Evolutionary conservation across 2,888 invertebrate species (phyloP).

Genomic region (Ceramica pisi): DNA sequence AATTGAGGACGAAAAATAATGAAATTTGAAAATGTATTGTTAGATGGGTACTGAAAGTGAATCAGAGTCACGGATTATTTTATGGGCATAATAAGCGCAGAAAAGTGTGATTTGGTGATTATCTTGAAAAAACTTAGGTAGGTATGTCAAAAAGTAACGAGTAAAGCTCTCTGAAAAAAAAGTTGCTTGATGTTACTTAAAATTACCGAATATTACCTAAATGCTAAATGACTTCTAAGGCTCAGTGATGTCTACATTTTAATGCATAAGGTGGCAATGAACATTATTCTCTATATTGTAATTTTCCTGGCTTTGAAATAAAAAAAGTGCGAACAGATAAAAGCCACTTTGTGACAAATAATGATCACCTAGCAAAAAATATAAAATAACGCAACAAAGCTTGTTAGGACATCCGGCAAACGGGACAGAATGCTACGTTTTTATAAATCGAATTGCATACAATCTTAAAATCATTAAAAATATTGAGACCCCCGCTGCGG

Average conservation of each 20-base stretch:
- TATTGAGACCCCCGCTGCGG: constrained; percentile 40
- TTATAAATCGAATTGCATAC: constrained; percentile 24
- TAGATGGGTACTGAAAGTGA: background rate
- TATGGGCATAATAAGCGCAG: background rate
- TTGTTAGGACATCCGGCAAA: constrained; percentile 46
- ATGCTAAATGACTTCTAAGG: too few species aligned
- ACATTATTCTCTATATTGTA: background rate
- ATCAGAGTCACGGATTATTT: constrained; percentile 1
- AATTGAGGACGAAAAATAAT: too few species aligned
- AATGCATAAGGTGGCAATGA: background rate
- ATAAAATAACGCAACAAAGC: constrained; percentile 42
- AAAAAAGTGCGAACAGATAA: constrained; percentile 1
- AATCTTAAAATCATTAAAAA: constrained; percentile 20
- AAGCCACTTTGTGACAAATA: constrained; percentile 4
- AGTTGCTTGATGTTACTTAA: too few species aligned
- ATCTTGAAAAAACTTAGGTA: background rate
- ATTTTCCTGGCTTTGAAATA: constrained; percentile 3
- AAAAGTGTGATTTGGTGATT: constrained; percentile 4
- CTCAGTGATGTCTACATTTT: background rate
- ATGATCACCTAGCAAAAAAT: constrained; percentile 9
- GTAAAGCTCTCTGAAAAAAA: too few species aligned
- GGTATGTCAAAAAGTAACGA: too few species aligned
- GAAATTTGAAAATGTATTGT: background rate
- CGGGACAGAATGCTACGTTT: constrained; percentile 13
- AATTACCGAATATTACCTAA: too few species aligned